These are phyloP conservation scores for Petrocephalus sullivani DNA, from an alignment of 2,797 vertebrate genomes.

Conservation along the genomic window DNA sequence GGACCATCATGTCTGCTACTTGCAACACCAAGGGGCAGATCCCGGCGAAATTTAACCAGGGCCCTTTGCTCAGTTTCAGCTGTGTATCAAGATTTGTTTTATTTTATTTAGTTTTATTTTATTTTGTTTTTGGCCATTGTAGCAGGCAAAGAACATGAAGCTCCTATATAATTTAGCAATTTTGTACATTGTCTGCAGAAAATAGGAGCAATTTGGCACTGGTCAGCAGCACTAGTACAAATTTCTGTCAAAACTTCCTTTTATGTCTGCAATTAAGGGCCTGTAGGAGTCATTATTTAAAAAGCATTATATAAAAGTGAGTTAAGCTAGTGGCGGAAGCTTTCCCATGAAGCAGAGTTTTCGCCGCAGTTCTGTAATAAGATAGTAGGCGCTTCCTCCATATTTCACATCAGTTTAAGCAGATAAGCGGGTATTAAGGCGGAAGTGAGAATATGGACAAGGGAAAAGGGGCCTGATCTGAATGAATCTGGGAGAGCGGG, in stretches of 20 bases:
- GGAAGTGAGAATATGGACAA: not conserved
- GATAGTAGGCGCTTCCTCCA: not conserved
- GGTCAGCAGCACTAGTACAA: not conserved
- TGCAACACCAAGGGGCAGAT: not conserved
- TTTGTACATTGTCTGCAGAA: not conserved
- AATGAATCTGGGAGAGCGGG: not conserved
- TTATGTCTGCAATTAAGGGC: not conserved
- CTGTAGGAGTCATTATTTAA: not conserved
- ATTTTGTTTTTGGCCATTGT: not conserved
- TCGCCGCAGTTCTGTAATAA: not conserved
- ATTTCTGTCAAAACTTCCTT: not conserved
- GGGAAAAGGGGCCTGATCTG: not conserved
- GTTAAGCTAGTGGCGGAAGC: not conserved
- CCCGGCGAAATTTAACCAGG: not conserved
- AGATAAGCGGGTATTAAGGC: slow-evolving; percentile 2
- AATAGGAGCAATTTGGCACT: not conserved
- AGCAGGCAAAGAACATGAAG: not conserved
- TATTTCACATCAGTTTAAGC: not conserved
- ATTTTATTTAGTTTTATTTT: not conserved
- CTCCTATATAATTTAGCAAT: not conserved
- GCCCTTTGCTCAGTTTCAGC: not conserved
- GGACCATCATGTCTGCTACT: not conserved
- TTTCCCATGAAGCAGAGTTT: not conserved
- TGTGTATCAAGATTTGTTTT: not conserved
- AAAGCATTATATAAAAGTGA: not conserved